Evolutionary conservation across 2,888 invertebrate genomes (phyloP).

Genomic region (Cephonodes hylas): DNA sequence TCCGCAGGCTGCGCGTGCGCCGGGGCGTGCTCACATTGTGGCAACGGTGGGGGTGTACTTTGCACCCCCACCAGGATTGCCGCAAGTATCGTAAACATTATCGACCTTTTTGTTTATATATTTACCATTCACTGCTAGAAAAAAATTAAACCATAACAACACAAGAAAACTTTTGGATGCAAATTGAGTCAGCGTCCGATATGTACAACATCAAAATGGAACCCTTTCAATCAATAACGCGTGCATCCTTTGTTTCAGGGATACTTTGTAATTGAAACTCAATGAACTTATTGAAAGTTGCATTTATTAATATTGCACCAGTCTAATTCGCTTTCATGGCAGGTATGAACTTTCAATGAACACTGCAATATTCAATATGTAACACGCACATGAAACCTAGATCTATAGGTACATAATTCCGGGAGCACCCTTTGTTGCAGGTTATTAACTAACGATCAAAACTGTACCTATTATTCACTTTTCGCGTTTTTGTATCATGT

Average conservation of each 20-base stretch:
- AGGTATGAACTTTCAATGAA: neutral
- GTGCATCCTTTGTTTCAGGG: neutral
- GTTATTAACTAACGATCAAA: neutral
- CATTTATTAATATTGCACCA: neutral
- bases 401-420: neutral
- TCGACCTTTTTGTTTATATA: neutral
- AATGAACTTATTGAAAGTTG: neutral
- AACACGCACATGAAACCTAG: neutral
- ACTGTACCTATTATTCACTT: neutral
- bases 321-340: neutral
- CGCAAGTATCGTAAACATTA: neutral
- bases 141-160: neutral
- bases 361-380: conserved; percentile 3
- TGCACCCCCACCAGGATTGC: neutral
- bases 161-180: neutral
- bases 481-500: neutral
- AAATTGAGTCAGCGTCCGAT: neutral
- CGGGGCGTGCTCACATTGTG: conserved; percentile 56
- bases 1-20: conserved; percentile 81
- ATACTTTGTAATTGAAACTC: neutral
- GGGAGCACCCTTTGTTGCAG: conserved; percentile 18
- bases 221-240: neutral
- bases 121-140: neutral
- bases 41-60: neutral
- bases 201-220: neutral